Evolutionary conservation across 1,140 invertebrate species (phyloP).

Genomic region (Drosophila lowei): DNA sequence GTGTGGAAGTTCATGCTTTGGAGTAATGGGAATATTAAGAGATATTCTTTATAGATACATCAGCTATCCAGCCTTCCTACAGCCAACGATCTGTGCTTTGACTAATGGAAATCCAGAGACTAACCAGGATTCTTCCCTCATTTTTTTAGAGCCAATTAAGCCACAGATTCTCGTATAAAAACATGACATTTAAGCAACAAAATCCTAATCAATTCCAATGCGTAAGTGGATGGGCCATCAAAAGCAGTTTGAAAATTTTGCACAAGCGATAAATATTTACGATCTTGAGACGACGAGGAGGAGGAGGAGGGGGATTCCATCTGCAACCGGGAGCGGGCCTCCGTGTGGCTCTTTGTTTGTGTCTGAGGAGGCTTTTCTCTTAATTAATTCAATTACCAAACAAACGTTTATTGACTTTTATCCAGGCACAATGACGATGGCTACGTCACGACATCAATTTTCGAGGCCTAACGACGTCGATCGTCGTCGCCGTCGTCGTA

Average conservation of each 20-base stretch:
- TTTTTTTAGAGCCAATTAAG: no score
- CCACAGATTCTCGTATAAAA: no score
- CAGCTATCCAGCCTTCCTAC: no score
- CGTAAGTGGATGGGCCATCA: conserved; percentile 32
- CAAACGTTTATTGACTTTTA: conserved; percentile 66
- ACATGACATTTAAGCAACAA: conserved; percentile 19
- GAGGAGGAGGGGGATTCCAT: not conserved
- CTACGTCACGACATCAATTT: conserved; percentile 46
- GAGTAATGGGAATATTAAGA: no score
- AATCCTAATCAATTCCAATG: conserved; percentile 32
- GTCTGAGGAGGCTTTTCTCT: conserved; percentile 27
- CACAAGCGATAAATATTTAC: conserved; percentile 28
- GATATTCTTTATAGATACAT: no score
- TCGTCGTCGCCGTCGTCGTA: not conserved
- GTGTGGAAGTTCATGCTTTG: no score
- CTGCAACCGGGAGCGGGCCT: conserved; percentile 1
- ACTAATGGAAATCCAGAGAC: no score
- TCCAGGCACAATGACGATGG: conserved; percentile 28
- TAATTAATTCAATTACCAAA: conserved; percentile 71
- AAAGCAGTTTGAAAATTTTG: conserved; percentile 14
- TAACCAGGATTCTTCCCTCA: no score
- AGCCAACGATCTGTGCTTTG: no score
- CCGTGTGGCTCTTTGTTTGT: conserved; percentile 12
- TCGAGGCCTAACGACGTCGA: conserved; percentile 30
- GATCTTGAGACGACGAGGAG: conserved; percentile 9